phyloP scores from a whole-genome alignment of 2,888 invertebrate species.

The Chaetoderma sp. region DNA sequence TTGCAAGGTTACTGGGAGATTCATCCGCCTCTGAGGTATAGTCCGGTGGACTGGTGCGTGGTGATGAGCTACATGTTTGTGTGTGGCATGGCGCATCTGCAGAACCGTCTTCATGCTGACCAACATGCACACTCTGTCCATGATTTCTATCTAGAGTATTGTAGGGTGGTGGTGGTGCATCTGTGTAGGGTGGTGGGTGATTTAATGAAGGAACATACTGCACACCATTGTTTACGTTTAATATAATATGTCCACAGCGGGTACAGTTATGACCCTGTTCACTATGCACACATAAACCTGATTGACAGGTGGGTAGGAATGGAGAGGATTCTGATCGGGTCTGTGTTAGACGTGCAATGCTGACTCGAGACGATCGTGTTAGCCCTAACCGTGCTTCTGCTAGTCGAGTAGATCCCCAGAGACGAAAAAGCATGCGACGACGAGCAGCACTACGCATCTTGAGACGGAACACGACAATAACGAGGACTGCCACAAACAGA shows the following conservation, averaged over 20 bases:
- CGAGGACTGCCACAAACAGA: conserved; percentile 55
- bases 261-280: no score
- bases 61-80: no score
- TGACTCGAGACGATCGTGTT: background rate
- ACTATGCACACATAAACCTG: no score
- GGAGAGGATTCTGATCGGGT: conserved; percentile 15
- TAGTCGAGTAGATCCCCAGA: background rate
- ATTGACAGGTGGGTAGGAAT: no score
- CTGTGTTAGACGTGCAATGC: conserved; percentile 20
- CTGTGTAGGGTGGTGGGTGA: conserved; percentile 56
- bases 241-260: conserved; percentile 54
- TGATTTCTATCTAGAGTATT: conserved; percentile 55
- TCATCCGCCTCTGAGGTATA: no score
- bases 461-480: conserved; percentile 55
- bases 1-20: no score
- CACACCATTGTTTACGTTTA: conserved; percentile 61
- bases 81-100: no score
- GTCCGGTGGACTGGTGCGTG: no score
- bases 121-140: no score
- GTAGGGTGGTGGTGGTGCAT: conserved; percentile 58
- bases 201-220: conserved; percentile 53
- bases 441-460: conserved; percentile 55
- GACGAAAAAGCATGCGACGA: conserved; percentile 19
- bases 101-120: no score
- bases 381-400: conserved; percentile 27